Evolutionary conservation across 2,888 invertebrate genomes (phyloP), one percentile per base, ranked within the genome.

Genomic region (Trissoscelio sp.): DNA sequence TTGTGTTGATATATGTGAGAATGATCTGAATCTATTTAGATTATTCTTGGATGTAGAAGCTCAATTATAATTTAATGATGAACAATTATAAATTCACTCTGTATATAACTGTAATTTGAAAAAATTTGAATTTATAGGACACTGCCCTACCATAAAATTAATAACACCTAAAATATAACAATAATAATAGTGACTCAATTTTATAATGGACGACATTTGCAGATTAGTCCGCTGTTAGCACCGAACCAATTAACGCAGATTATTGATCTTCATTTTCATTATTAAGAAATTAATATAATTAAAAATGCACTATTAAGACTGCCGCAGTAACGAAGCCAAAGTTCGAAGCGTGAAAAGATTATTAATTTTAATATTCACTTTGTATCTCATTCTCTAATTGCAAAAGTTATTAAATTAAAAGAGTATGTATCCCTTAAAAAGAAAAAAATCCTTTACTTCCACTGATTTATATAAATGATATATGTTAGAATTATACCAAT

Each of bases 241-340:
- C 18, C 16, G 42, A 55, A 16, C 18, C 20, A 44, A 70, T 46
- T 46, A 62, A 9, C 28, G 31, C 18, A 11, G 16, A 18, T 2
- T 53, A 72, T 53, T 20, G 72, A 53, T 55, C 24, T 55, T 34
- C 64, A 42, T 37, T 51, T 74, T 57, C 37, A 18, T 73, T 66
- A 48, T 48, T 39, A 58, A 46, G 55, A 66, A 64, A 66, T 58
- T 66, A 66, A 67, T 44, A 53, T 57, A 58, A 58, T 66, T 75
- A 20, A 46, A 58, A 67, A 75, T 42, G 9, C 37, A 58, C 51
- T 58, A 37, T 37, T 28, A 64, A 55, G 34, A 58, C 57, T 74
- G 46, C 24, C 55, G 14, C 6, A n/a, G 46, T 37, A 53, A 53
- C 12, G 20, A 46, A 55, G 66, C 34, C 22, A 48, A 66, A 66